Percentiles rank a stretch among this genome's conserved stretches.
phyloP scores from a whole-genome alignment of 2,797 vertebrate genomes.

The Macrochelys suwanniensis region DNA sequence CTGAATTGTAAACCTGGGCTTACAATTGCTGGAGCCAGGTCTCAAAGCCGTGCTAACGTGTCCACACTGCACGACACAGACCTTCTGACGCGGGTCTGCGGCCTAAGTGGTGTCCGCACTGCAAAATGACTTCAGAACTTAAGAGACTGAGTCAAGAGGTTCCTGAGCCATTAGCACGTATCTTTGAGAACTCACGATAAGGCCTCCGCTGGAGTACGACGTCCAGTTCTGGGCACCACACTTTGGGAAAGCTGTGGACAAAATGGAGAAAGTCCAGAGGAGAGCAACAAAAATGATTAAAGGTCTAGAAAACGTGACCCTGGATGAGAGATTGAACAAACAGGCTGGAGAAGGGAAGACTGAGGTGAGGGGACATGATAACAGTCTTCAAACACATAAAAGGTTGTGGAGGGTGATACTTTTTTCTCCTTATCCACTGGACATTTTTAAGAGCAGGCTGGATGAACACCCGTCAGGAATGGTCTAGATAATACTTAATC shows the following conservation, averaged over 20 bases:
- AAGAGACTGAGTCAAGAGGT: not conserved
- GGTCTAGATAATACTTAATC: not conserved
- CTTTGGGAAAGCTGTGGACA: not conserved
- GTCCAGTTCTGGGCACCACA: not conserved
- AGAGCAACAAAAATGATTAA: not conserved
- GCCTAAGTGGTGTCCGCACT: not conserved
- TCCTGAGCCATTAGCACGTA: not conserved
- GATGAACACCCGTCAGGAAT: not conserved
- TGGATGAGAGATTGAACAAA: not conserved
- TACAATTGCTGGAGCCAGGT: not conserved
- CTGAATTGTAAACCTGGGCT: not conserved
- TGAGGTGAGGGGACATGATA: not conserved
- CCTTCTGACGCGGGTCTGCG: not conserved
- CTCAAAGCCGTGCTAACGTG: not conserved
- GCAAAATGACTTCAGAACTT: not conserved
- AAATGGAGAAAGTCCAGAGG: not conserved
- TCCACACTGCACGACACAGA: not conserved
- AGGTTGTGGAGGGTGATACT: not conserved
- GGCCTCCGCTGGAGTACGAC: not conserved
- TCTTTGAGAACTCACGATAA: not conserved
- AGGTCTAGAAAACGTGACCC: not conserved
- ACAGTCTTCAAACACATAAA: not conserved
- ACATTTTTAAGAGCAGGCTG: not conserved
- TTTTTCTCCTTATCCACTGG: not conserved
- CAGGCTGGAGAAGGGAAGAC: not conserved